Conservation (phyloP, 2,113 vertebrate species). For the Entelurus aequoreus region DNA sequence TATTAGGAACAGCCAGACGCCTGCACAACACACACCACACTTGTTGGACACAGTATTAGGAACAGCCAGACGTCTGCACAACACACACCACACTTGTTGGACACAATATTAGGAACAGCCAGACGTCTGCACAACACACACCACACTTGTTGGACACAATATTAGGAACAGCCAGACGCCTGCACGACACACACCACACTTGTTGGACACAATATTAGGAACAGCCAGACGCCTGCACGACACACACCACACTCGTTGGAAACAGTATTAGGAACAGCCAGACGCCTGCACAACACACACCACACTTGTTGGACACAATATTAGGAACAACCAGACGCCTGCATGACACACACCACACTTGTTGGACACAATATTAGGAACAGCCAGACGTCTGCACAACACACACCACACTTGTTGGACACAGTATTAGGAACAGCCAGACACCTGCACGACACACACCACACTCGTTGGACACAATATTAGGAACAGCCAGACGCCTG, state of each 20-base stretch:
- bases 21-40: constrained; percentile 60
- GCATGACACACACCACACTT: constrained; percentile 32
- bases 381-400: constrained; percentile 81
- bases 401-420: constrained; percentile 30
- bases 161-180: constrained; percentile 85
- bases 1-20: constrained; percentile 82
- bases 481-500: constrained; percentile 90
- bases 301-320: constrained; percentile 32
- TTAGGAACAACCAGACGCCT: constrained; percentile 90
- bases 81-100: constrained; percentile 27
- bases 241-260: constrained; percentile 33
- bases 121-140: constrained; percentile 75
- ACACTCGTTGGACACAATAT: constrained; percentile 34
- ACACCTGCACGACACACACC: constrained; percentile 70
- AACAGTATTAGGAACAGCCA: constrained; percentile 75
- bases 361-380: constrained; percentile 38
- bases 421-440: constrained; percentile 76
- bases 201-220: constrained; percentile 36
- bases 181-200: constrained; percentile 51
- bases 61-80: constrained; percentile 83
- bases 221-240: constrained; percentile 82
- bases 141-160: constrained; percentile 39
- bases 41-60: constrained; percentile 35
- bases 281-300: constrained; percentile 72
- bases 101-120: constrained; percentile 69